Conservation (phyloP, 2,113 vertebrate species). For the Bubo scandiacus region DNA sequence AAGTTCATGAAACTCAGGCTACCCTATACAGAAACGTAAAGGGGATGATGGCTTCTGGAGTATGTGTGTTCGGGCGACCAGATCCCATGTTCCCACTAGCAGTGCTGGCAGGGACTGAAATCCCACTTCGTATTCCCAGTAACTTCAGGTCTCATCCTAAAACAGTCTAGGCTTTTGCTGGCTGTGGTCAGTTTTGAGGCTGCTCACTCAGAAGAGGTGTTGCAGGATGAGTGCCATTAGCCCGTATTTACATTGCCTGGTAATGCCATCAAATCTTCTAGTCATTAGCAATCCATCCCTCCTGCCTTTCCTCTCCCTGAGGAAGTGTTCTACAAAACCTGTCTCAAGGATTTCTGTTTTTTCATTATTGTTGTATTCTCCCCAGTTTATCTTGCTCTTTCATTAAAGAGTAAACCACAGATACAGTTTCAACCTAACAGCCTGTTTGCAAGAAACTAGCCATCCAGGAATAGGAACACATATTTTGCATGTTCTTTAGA, state of each 20-base stretch:
- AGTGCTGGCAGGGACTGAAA: not conserved
- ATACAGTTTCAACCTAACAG: conserved; percentile 14
- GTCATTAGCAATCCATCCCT: conserved; percentile 41
- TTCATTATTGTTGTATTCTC: conserved; percentile 50
- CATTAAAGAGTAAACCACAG: conserved; percentile 53
- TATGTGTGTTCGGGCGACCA: not conserved
- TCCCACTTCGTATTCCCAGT: not conserved
- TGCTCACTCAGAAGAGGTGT: not conserved
- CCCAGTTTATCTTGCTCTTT: conserved; percentile 56
- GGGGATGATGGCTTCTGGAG: not conserved
- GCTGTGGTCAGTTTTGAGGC: not conserved
- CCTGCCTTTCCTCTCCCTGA: conserved; percentile 22
- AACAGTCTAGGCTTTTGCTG: not conserved
- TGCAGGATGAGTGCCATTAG: conserved; percentile 35
- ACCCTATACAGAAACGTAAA: not conserved
- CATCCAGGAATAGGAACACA: not conserved
- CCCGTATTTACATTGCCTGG: conserved; percentile 9
- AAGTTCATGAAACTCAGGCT: not conserved
- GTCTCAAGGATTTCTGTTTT: conserved; percentile 27
- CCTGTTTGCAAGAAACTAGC: conserved; percentile 25
- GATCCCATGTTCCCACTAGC: rapidly evolving
- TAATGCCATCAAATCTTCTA: conserved; percentile 41
- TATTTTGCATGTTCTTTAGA: conserved; percentile 34
- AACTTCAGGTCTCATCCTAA: not conserved
- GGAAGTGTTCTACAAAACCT: conserved; percentile 10